Percentiles rank a stretch among this genome's conserved stretches.
phyloP scores from a whole-genome alignment of 2,888 invertebrate genomes.

The Rhaphigaster nebulosa region DNA sequence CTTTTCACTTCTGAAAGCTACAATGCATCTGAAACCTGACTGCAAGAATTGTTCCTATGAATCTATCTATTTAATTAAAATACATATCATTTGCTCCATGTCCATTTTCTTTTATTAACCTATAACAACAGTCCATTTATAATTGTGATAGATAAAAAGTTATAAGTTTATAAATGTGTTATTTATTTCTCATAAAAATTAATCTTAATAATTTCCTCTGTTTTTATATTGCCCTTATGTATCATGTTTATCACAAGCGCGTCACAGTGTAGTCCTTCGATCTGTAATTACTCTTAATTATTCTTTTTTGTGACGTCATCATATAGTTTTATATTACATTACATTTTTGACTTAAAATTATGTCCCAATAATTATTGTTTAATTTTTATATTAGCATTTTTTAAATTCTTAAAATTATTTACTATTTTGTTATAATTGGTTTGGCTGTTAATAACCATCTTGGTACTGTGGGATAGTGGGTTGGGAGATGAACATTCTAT shows the following conservation, averaged over 20 bases:
- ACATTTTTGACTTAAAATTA: neutral
- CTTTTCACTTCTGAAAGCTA: conserved; percentile 15
- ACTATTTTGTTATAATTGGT: neutral
- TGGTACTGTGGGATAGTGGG: neutral
- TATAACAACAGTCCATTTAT: neutral
- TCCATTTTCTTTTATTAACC: neutral
- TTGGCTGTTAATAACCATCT: neutral
- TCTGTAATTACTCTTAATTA: neutral
- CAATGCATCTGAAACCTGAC: neutral
- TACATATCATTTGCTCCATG: conserved; percentile 8
- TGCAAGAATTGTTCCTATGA: neutral
- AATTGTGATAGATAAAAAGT: neutral
- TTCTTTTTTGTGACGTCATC: neutral
- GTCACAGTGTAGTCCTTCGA: neutral
- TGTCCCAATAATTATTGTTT: neutral
- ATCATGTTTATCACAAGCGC: neutral
- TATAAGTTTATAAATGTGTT: neutral
- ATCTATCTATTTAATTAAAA: neutral
- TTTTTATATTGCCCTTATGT: neutral
- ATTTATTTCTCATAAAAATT: neutral
- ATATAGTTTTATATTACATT: neutral
- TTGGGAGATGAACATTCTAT: neutral
- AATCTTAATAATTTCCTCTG: neutral
- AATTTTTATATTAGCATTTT: neutral
- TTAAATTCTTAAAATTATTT: neutral